phyloP scores from a whole-genome alignment of 2,888 invertebrate genomes.

The Rhingia rostrata region DNA sequence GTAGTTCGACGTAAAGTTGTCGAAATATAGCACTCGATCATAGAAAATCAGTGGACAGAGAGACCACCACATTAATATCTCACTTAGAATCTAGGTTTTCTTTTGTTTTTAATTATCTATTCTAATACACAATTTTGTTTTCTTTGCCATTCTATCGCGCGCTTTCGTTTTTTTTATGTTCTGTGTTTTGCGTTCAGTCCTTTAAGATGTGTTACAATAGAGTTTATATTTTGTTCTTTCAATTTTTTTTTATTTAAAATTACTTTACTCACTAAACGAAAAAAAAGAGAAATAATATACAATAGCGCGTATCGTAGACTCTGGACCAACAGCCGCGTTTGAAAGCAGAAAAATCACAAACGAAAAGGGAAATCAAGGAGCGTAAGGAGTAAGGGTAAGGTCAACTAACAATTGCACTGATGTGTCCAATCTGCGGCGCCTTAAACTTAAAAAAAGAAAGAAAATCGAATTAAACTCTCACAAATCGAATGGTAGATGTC shows the following conservation, averaged over 20 bases:
- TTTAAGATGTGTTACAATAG: slow-evolving; percentile 45
- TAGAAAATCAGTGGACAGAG: slow-evolving; percentile 40
- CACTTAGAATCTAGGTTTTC: slow-evolving; percentile 55
- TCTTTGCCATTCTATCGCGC: slow-evolving; percentile 61
- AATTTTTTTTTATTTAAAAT: slow-evolving; percentile 39
- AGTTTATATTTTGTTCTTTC: not conserved
- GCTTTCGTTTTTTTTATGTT: slow-evolving; percentile 55
- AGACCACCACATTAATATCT: slow-evolving; percentile 54
- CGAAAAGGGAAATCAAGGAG: not conserved
- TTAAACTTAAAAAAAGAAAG: not conserved
- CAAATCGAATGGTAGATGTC: slow-evolving; percentile 39
- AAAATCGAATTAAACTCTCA: slow-evolving; percentile 16
- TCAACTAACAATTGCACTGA: slow-evolving; percentile 8
- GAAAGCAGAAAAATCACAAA: slow-evolving; percentile 44
- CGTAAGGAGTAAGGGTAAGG: slow-evolving; percentile 1
- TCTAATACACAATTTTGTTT: slow-evolving; percentile 40
- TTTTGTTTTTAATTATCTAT: slow-evolving; percentile 54
- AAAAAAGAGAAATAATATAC: slow-evolving; percentile 64
- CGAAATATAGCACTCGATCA: slow-evolving; percentile 67
- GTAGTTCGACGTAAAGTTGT: slow-evolving; percentile 39
- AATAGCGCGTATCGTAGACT: slow-evolving; percentile 46
- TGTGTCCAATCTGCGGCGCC: slow-evolving; percentile 43
- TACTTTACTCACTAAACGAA: slow-evolving; percentile 53
- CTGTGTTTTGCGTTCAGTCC: slow-evolving; percentile 68
- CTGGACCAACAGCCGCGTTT: slow-evolving; percentile 28